Percentiles rank a stretch among this genome's conserved stretches.
Evolutionary conservation across 1,140 invertebrate species (phyloP).

Genomic region (Pseudomyrmex cubaensis): DNA sequence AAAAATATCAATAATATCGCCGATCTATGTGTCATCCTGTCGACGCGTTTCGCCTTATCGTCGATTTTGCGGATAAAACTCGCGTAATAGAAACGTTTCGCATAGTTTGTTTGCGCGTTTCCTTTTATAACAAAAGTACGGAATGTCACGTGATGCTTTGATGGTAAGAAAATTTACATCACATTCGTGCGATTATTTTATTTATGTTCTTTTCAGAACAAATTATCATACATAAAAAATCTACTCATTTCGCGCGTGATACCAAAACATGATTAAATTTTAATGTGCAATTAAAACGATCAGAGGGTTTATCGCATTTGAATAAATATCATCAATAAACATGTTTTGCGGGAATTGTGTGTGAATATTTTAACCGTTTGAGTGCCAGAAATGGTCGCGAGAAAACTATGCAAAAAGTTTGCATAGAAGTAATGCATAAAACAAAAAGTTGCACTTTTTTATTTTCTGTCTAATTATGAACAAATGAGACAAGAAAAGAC

Average conservation of each 20-base stretch:
- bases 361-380: constrained; percentile 3
- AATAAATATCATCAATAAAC: constrained; percentile 38
- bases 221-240: constrained; percentile 22
- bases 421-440: no score
- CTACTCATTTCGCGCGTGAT: neutral
- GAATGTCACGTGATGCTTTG: no score
- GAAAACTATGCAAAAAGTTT: neutral
- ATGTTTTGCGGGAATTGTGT: constrained; percentile 17
- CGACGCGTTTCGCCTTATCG: neutral
- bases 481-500: no score
- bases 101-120: neutral
- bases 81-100: constrained; percentile 5
- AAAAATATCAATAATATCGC: constrained; percentile 28
- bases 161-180: no score
- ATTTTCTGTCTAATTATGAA: no score
- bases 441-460: no score
- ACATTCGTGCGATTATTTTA: no score
- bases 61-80: constrained; percentile 17
- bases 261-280: constrained; percentile 28
- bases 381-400: neutral
- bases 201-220: neutral
- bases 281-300: constrained; percentile 37
- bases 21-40: neutral
- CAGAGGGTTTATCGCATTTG: constrained; percentile 12
- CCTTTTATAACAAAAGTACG: neutral